Evolutionary conservation across 2,888 invertebrate species (phyloP).

Genomic region (Amorpha juglandis): DNA sequence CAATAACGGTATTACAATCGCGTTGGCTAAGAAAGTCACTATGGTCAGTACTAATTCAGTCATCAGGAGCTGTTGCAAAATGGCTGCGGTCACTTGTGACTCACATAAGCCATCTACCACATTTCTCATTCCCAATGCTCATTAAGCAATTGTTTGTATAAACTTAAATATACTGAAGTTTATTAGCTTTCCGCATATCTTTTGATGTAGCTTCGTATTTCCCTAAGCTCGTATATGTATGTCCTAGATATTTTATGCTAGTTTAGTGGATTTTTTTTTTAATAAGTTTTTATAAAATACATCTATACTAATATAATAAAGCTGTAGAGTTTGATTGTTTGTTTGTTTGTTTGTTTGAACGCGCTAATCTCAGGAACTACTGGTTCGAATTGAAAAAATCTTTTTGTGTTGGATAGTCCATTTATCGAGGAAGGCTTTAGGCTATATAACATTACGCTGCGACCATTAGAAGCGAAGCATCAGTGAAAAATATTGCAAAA

Average conservation of each 20-base stretch:
- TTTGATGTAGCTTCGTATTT: neutral
- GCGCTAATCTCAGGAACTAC: no score
- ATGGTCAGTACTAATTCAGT: slow-evolving; percentile 18
- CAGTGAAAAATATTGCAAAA: no score
- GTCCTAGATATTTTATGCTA: neutral
- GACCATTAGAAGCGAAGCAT: no score
- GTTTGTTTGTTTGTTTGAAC: no score
- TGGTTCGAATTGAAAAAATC: no score
- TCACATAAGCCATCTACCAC: slow-evolving; percentile 39
- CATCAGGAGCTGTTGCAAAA: slow-evolving; percentile 25
- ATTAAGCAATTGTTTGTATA: slow-evolving; percentile 3
- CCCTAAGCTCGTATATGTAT: neutral
- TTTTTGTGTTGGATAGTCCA: no score
- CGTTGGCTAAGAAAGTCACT: slow-evolving; percentile 14
- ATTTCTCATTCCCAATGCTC: slow-evolving; percentile 19
- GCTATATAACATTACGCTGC: no score
- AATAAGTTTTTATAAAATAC: no score
- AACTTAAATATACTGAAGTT: slow-evolving; percentile 15
- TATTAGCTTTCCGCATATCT: slow-evolving; percentile 12
- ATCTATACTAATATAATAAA: no score
- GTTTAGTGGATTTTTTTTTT: neutral
- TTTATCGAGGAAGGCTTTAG: no score
- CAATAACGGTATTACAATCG: slow-evolving; percentile 4
- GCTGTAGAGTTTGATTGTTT: no score
- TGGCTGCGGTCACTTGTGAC: slow-evolving; percentile 47